These are phyloP conservation scores for Halichoerus grypus DNA, from an alignment of 2,113 vertebrate species.

Conservation along the genomic window DNA sequence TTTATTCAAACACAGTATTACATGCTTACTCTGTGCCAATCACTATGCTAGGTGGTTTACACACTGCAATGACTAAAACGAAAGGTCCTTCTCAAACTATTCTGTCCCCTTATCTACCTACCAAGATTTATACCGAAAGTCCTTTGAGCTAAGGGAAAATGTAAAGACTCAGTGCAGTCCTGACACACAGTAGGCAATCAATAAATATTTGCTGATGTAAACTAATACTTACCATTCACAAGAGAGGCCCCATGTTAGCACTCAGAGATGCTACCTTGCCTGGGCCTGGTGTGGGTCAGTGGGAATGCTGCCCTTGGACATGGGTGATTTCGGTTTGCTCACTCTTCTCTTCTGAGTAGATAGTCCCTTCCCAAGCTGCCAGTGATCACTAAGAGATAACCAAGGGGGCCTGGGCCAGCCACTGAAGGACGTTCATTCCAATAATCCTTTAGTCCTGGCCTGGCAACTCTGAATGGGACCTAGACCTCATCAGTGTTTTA, in stretches of 20 bases:
- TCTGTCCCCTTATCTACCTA: background rate
- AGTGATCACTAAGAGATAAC: too few species aligned
- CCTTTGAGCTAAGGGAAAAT: background rate
- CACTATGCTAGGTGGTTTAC: background rate
- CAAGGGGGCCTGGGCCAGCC: background rate
- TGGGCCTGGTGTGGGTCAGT: background rate
- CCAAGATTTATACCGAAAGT: background rate
- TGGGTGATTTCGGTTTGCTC: background rate
- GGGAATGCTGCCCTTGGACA: background rate
- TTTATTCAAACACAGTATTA: background rate
- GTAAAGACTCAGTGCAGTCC: background rate
- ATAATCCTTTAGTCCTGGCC: background rate
- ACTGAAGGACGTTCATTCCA: background rate
- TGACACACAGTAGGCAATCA: background rate
- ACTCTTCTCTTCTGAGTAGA: background rate
- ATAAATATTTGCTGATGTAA: background rate
- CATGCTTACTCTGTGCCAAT: background rate
- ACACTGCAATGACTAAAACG: background rate
- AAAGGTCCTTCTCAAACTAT: background rate
- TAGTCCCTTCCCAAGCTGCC: background rate
- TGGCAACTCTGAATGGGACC: background rate
- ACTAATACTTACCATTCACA: background rate
- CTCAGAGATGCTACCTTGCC: background rate
- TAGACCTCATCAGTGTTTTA: conserved; percentile 18
- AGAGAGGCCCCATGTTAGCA: background rate